phyloP scores from a whole-genome alignment of 2,888 invertebrate genomes.

The Ochropleura plecta region DNA sequence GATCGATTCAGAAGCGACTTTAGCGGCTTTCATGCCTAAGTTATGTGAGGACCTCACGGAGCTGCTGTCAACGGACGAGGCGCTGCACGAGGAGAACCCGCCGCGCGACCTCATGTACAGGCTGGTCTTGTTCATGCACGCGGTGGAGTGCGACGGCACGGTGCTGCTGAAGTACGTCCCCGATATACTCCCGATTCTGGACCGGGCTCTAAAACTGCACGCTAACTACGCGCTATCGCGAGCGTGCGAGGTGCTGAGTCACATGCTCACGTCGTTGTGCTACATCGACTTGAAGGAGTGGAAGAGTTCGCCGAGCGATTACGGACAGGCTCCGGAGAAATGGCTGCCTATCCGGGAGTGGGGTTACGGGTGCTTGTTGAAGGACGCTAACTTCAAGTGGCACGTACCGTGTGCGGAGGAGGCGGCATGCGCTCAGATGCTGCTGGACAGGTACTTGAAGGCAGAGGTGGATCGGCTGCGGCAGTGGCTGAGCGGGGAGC shows the following conservation, averaged over 20 bases:
- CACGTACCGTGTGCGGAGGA: slow-evolving; percentile 94
- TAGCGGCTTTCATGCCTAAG: slow-evolving; percentile 93
- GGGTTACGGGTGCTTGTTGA: slow-evolving; percentile 93
- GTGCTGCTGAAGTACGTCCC: slow-evolving; percentile 92
- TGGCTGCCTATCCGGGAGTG: slow-evolving; percentile 95
- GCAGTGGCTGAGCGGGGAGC: slow-evolving; percentile 88
- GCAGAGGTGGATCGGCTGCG: slow-evolving; percentile 92
- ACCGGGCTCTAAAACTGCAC: slow-evolving; percentile 92
- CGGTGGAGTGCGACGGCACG: slow-evolving; percentile 92
- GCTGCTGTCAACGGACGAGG: slow-evolving; percentile 92
- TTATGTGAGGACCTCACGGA: slow-evolving; percentile 92
- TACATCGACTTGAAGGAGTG: slow-evolving; percentile 91
- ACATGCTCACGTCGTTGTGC: slow-evolving; percentile 91
- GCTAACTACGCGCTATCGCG: slow-evolving; percentile 92
- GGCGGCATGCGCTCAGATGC: slow-evolving; percentile 91
- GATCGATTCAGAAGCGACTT: slow-evolving; percentile 92
- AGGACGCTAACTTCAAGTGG: slow-evolving; percentile 93
- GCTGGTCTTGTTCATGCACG: slow-evolving; percentile 93
- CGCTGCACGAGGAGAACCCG: slow-evolving; percentile 93
- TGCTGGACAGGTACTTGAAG: slow-evolving; percentile 92
- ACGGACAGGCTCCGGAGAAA: slow-evolving; percentile 92
- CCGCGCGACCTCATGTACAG: slow-evolving; percentile 95
- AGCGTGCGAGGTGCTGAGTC: slow-evolving; percentile 91
- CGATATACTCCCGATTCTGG: slow-evolving; percentile 92
- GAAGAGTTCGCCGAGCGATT: slow-evolving; percentile 91